Base-by-base conservation (phyloP, 2,888 invertebrate genomes). In the Drosophila conformis region DNA sequence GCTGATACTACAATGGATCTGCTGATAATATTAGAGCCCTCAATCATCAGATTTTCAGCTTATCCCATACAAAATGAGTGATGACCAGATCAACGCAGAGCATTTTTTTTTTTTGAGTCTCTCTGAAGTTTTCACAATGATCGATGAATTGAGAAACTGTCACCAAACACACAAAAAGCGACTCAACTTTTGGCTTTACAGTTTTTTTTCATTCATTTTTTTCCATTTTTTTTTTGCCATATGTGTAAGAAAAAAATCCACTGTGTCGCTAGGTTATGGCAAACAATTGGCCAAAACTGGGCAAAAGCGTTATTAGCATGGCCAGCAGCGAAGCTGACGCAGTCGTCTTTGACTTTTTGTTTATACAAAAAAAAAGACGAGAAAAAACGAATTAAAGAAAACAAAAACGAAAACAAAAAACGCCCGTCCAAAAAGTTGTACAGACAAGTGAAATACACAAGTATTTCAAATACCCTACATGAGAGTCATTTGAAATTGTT, bases 391-490 rank as follows among this genome's bases (percentile, higher is more conserved):
- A 63, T 53, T 51, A 72, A 60, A 69, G 54, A 63, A 69, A 69
- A 76, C 15, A 61, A 73, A 64, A 54, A 54, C 52, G 27, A 63
- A 67, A 64, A 51, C 51, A 71, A 80, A 80, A 64, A 75, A 63
- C 75, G 72, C 78, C 78, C 66, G 76, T 76, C 57, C 56, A 56
- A 73, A 89, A 87, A 83, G 78, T 76, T 78, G 81, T 74, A 73
- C 82, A 75, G 87, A 78, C 87, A 85, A 85, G 87, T 89, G 85
- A 89, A 77, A 87, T 64, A 89, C 59, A 65, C 62, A 69, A 80
- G 61, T 78, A 69, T 69, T 65, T 56, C 40, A 48, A 63, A 57
- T 51, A 51, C 65, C 7, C 73, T 48, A 29, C n/a, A 4, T 3
- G 6, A 40, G 6, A 48, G 53, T 69, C n/a, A 10, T 13, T 54